A percentile compares a stretch with the other conserved stretches of the same genome.
These are phyloP conservation scores for Lasioglossum villosulum DNA, from an alignment of 2,888 invertebrate species.

Conservation along the genomic window DNA sequence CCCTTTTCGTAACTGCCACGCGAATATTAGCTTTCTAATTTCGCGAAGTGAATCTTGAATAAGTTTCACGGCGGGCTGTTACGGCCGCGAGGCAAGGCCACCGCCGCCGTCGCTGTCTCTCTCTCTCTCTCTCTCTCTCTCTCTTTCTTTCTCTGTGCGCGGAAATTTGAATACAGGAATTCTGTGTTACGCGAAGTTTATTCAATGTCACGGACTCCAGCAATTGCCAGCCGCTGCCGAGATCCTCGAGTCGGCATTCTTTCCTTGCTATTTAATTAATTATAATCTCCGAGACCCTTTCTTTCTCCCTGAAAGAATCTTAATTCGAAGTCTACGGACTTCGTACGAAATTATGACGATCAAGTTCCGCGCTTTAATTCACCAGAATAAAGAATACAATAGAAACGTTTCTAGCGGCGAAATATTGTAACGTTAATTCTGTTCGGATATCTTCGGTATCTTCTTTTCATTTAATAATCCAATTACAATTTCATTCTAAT, in stretches of 20 bases:
- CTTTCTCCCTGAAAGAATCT: background rate
- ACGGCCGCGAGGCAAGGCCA: background rate
- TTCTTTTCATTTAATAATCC: too few species aligned
- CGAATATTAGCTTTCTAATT: constrained; percentile 37
- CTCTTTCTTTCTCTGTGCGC: background rate
- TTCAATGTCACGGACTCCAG: constrained; percentile 1
- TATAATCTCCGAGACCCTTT: background rate
- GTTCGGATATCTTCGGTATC: too few species aligned
- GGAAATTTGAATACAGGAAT: constrained; percentile 8
- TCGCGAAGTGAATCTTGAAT: constrained; percentile 25
- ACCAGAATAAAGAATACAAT: background rate
- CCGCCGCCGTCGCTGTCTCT: background rate
- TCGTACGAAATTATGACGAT: background rate
- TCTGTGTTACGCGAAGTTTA: constrained; percentile 5
- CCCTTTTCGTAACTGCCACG: constrained; percentile 10
- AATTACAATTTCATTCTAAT: too few species aligned
- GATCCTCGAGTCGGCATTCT: background rate
- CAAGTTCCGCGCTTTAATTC: background rate
- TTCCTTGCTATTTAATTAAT: constrained; percentile 1
- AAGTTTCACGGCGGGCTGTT: constrained; percentile 13
- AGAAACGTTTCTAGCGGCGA: background rate
- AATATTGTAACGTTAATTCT: background rate
- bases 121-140: background rate
- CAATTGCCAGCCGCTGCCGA: background rate
- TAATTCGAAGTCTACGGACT: background rate